Conservation (phyloP, 1,140 invertebrate genomes). For the Lasioglossum baleicum region DNA sequence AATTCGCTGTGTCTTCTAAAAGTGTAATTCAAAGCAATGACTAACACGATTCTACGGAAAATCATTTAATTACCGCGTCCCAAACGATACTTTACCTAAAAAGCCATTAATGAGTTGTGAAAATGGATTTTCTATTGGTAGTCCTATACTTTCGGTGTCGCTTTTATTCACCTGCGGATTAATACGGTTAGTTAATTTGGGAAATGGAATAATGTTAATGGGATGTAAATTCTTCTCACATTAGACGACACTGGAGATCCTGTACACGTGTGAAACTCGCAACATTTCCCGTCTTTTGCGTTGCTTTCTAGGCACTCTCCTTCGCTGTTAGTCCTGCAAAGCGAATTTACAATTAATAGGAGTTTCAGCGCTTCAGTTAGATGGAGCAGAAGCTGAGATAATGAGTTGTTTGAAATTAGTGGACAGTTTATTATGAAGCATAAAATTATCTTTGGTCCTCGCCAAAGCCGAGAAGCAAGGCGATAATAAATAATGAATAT, state of each 20-base stretch:
- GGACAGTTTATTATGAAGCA: too few species aligned
- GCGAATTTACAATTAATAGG: neutral
- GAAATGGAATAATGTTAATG: neutral
- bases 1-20: constrained; percentile 40
- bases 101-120: constrained; percentile 51
- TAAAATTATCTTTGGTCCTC: too few species aligned
- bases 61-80: neutral
- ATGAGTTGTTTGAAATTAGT: too few species aligned
- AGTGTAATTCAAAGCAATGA: neutral
- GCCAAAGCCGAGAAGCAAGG: too few species aligned
- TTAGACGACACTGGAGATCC: constrained; percentile 14
- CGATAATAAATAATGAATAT: too few species aligned
- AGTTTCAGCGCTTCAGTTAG: too few species aligned
- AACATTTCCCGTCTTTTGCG: constrained; percentile 42
- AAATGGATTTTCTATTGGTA: constrained; percentile 39
- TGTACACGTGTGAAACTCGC: constrained; percentile 42
- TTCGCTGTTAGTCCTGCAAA: constrained; percentile 23
- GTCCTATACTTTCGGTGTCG: constrained; percentile 31
- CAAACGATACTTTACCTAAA: constrained; percentile 51
- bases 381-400: too few species aligned
- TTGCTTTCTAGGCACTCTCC: constrained; percentile 19
- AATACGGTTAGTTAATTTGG: neutral
- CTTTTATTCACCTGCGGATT: constrained; percentile 35
- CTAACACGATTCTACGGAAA: neutral
- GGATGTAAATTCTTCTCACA: constrained; percentile 32